Percentiles rank a stretch among this genome's conserved stretches.
Evolutionary conservation across 1,140 invertebrate species (phyloP).

Genomic region (Drosophila mojavensis): DNA sequence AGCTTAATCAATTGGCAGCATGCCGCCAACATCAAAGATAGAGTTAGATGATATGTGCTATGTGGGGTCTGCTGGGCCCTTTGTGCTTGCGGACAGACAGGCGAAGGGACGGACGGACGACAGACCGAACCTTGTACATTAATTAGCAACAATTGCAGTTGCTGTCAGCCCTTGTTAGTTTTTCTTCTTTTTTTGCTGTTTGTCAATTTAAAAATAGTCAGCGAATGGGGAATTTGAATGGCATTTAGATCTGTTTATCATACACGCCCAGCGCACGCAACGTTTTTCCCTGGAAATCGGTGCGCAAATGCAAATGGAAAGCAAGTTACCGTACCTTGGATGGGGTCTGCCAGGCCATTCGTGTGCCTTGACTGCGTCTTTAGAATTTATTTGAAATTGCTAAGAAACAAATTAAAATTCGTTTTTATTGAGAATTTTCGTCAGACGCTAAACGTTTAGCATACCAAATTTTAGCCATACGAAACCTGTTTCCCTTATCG

Average conservation of each 20-base stretch:
- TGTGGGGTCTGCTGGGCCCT: slow-evolving; percentile 45
- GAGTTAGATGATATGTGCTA: slow-evolving; percentile 35
- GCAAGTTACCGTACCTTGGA: neutral
- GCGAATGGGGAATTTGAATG: slow-evolving; percentile 63
- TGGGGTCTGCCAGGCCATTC: slow-evolving; percentile 7
- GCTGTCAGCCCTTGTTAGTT: slow-evolving; percentile 71
- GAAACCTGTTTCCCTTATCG: slow-evolving; percentile 12
- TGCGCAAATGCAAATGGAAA: slow-evolving; percentile 64
- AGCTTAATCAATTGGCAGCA: slow-evolving; percentile 74
- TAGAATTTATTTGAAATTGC: no score
- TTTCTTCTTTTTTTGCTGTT: slow-evolving; percentile 4
- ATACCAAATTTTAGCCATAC: neutral
- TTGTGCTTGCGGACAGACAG: neutral
- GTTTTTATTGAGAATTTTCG: slow-evolving; percentile 11
- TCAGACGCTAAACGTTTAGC: neutral
- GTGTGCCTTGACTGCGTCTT: slow-evolving; percentile 5
- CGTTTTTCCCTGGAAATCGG: slow-evolving; percentile 70
- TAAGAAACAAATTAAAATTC: neutral
- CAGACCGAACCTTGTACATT: slow-evolving; percentile 17
- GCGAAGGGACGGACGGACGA: no score
- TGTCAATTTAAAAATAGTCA: slow-evolving; percentile 47
- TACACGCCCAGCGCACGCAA: slow-evolving; percentile 72
- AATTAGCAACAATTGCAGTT: slow-evolving; percentile 48
- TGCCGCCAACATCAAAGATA: slow-evolving; percentile 69
- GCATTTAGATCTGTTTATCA: slow-evolving; percentile 48